Base-by-base conservation (phyloP, 53 echinoderm and acorn worm genomes). In the Astropecten irregularis region DNA sequence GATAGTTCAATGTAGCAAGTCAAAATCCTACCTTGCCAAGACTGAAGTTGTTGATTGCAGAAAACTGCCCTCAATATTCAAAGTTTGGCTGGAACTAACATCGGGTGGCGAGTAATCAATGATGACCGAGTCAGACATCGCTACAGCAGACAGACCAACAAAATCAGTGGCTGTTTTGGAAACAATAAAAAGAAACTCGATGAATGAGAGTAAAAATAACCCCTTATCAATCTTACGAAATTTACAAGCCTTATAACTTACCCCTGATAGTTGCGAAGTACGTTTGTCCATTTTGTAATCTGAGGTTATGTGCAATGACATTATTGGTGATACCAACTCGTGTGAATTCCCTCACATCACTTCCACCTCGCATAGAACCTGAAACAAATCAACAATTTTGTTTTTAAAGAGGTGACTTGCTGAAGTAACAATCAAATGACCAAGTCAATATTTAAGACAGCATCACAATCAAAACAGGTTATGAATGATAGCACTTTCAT, bases 251-350 rank as follows among this genome's bases (percentile, higher is more conserved):
- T n/a, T n/a, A n/a, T n/a, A n/a, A n/a, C n/a, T 38, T 68, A 49
- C 69, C 69, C 28, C 49, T 69, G 26, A 69, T 14, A 18, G 71
- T 71, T 5, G 71, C 71, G 30, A 21, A 71, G 52, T 71, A 50
- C 1, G 9, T 51, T 20, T 66, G 35, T 21, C 87, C 87, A 53
- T 29, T 60, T 52, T 77, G 63, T 9, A 87, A 57, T 28, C 33
- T 49, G 0, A 71, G 31, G 33, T 51, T 13, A 14, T 49, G 71
- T 50, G 44, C 50, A 15, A 71, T 71, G 44, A 51, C 71, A 11
- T 44, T 71, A 44, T 71, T 71, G 33, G 71, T 40, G 31, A 87
- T 68, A 9, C 87, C 87, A 46, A 87, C 58, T 0, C 77, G 64
- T 1, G 65, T 53, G 68, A 66, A 86, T 15, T 67, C 73, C 3